Percentiles rank a stretch among this genome's conserved stretches.
phyloP scores from a whole-genome alignment of 1,140 invertebrate genomes.

The Octopus bimaculoides region DNA sequence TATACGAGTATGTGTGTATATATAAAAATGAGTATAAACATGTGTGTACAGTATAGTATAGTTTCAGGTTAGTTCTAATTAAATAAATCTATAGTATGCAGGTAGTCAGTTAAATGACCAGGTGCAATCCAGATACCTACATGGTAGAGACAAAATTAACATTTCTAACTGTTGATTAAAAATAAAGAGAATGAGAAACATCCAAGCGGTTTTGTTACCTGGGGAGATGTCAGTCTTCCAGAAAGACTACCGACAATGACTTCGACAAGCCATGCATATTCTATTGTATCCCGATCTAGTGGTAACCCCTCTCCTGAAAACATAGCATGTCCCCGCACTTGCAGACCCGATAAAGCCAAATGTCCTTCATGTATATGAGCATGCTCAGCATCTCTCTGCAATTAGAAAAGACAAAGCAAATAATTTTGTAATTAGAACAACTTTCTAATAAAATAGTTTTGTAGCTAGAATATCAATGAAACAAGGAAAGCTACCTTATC shows the following conservation, averaged over 20 bases:
- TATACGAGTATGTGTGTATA: no score
- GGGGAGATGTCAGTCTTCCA: slow-evolving; percentile 60
- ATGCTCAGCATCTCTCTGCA: slow-evolving; percentile 65
- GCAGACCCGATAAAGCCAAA: slow-evolving; percentile 82
- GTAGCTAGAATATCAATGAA: no score
- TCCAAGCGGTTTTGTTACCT: slow-evolving; percentile 45
- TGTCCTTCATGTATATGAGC: slow-evolving; percentile 84
- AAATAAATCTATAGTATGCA: no score
- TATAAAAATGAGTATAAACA: no score
- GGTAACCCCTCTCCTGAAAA: slow-evolving; percentile 88
- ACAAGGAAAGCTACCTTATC: no score
- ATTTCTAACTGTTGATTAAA: no score
- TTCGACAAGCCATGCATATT: slow-evolving; percentile 88
- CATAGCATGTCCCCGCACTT: slow-evolving; percentile 89
- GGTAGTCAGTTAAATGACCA: background rate
- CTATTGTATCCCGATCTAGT: slow-evolving; percentile 89
- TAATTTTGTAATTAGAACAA: no score
- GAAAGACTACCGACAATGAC: slow-evolving; percentile 63
- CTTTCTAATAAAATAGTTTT: no score
- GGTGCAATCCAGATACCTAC: background rate
- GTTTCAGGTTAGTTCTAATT: no score
- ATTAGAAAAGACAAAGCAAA: background rate
- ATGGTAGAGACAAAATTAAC: no score
- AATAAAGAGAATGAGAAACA: no score
- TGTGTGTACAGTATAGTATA: no score